phyloP scores from a whole-genome alignment of 2,888 invertebrate species.

The Hecatera dysodea region DNA sequence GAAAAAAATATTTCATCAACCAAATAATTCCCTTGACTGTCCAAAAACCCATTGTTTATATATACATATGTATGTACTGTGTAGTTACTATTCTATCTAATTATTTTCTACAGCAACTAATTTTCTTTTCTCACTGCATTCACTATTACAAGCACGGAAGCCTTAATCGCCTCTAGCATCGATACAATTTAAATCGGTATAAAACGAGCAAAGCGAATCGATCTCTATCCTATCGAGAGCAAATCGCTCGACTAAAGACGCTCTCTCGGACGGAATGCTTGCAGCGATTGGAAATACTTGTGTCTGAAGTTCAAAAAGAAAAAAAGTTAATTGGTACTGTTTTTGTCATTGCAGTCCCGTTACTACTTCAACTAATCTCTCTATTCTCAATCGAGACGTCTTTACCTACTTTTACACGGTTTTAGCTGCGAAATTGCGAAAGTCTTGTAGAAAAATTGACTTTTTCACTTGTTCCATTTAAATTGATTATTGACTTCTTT shows the following conservation, averaged over 20 bases:
- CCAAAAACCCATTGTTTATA: conserved; percentile 29
- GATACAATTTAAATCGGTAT: conserved; percentile 89
- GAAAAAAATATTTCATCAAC: conserved; percentile 26
- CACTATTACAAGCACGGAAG: conserved; percentile 77
- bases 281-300: conserved; percentile 85
- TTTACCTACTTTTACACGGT: conserved; percentile 75
- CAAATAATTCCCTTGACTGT: conserved; percentile 5
- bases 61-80: background rate
- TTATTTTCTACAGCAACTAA: conserved; percentile 75
- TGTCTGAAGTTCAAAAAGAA: conserved; percentile 82
- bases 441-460: conserved; percentile 69
- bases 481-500: conserved; percentile 65
- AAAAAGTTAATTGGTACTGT: conserved; percentile 88
- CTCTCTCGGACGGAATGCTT: conserved; percentile 83
- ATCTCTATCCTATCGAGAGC: conserved; percentile 88
- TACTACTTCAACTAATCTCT: conserved; percentile 82
- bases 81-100: conserved; percentile 28
- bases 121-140: conserved; percentile 78
- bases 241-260: conserved; percentile 88
- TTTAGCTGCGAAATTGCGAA: conserved; percentile 72
- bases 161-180: conserved; percentile 87
- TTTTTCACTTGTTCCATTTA: conserved; percentile 58
- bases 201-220: conserved; percentile 88
- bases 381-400: conserved; percentile 75
- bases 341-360: conserved; percentile 85